Percentiles rank a stretch among this genome's conserved stretches.
These are phyloP conservation scores for Microctenopoma steveboyesi DNA, from an alignment of 2,797 vertebrate genomes.

Conservation along the genomic window DNA sequence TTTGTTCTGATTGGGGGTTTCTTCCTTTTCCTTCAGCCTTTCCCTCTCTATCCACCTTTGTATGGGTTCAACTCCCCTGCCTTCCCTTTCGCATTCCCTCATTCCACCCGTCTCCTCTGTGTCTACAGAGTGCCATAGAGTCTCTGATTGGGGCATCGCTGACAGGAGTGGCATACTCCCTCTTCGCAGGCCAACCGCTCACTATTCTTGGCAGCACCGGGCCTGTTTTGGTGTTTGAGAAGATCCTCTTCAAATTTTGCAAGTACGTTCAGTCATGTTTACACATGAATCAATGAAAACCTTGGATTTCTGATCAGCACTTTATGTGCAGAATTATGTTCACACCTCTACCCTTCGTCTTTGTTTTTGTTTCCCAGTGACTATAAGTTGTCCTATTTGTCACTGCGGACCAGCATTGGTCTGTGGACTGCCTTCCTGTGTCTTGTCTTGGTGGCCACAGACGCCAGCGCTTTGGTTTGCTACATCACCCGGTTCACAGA, in stretches of 20 bases:
- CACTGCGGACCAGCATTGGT: constrained; percentile 93
- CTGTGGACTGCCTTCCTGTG: constrained; percentile 96
- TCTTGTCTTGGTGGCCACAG: constrained; percentile 92
- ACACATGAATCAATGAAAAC: too few relatives aligned
- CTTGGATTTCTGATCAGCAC: too few relatives aligned
- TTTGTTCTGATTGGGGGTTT: constrained; percentile 61
- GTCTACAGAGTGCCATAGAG: constrained; percentile 95
- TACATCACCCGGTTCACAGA: constrained; percentile 98
- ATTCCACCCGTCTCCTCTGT: constrained; percentile 60
- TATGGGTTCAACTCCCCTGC: constrained; percentile 30
- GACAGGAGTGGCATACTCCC: constrained; percentile 95
- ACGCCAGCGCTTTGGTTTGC: constrained; percentile 95
- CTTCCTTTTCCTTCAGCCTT: constrained; percentile 61
- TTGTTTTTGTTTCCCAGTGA: constrained; percentile 84
- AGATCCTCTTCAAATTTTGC: constrained; percentile 97
- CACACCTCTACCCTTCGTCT: background rate
- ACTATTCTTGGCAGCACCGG: constrained; percentile 98
- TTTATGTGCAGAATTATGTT: background rate
- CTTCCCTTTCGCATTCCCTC: constrained; percentile 63
- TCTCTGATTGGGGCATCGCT: constrained; percentile 97
- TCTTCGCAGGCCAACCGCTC: constrained; percentile 96
- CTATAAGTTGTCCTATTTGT: constrained; percentile 91
- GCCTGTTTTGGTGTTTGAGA: constrained; percentile 97
- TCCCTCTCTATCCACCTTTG: constrained; percentile 70
- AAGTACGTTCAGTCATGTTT: constrained; percentile 58